Evolutionary conservation across 1,140 invertebrate genomes (phyloP).

Genomic region (Drosophila tani): DNA sequence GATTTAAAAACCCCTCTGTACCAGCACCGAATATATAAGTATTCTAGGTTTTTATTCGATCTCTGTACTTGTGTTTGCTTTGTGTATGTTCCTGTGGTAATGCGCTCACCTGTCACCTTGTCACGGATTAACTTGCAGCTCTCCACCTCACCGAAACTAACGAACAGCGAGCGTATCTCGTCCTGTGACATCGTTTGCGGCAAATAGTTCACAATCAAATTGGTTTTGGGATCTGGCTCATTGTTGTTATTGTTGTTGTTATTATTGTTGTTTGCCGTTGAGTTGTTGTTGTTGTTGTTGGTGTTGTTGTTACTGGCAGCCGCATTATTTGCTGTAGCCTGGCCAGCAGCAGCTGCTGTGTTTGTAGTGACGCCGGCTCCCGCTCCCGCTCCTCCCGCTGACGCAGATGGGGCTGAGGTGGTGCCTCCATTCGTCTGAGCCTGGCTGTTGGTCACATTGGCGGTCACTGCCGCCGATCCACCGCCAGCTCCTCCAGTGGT

Average conservation of each 20-base stretch:
- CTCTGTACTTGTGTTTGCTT: neutral
- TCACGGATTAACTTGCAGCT: constrained; percentile 99
- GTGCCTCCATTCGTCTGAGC: constrained; percentile 75
- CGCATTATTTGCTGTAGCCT: constrained; percentile 38
- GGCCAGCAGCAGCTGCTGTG: constrained; percentile 17
- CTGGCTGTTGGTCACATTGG: constrained; percentile 57
- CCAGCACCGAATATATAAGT: neutral
- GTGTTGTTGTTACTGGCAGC: constrained; percentile 85
- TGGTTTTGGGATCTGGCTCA: constrained; percentile 95
- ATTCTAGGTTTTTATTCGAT: neutral
- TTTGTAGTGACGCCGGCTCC: constrained; percentile 37
- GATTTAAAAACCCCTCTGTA: no score
- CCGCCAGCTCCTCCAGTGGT: constrained; percentile 26
- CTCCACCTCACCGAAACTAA: constrained; percentile 99
- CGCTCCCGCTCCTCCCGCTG: constrained; percentile 20
- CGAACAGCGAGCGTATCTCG: constrained; percentile 98
- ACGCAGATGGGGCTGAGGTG: constrained; percentile 21
- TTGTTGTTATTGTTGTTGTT: constrained; percentile 55
- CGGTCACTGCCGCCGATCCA: constrained; percentile 24
- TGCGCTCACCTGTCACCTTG: constrained; percentile 95
- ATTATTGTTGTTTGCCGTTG: constrained; percentile 28
- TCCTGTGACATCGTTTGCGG: constrained; percentile 99
- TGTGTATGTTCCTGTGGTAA: constrained; percentile 19
- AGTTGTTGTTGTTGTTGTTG: constrained; percentile 55
- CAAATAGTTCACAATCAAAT: constrained; percentile 99